Conservation (phyloP, 2,113 vertebrate genomes). For the Hippopotamus amphibius region DNA sequence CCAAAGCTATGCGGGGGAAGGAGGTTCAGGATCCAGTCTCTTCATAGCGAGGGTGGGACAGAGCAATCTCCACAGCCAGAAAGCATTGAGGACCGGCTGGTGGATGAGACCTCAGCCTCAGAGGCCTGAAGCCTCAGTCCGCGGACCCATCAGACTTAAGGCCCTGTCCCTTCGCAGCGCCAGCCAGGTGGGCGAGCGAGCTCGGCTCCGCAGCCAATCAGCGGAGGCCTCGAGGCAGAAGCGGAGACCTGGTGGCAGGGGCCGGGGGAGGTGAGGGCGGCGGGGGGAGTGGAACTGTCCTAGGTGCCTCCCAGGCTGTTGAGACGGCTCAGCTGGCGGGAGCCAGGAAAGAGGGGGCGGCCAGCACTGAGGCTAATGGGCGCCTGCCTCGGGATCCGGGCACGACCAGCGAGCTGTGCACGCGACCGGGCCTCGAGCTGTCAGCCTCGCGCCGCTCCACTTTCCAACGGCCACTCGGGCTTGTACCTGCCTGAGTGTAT, state of each 20-base stretch:
- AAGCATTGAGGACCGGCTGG: not conserved
- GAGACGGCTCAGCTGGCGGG: rapidly evolving
- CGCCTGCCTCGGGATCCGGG: not conserved
- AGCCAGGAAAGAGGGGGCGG: too few relatives aligned
- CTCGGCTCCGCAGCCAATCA: not conserved
- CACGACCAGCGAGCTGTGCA: not conserved
- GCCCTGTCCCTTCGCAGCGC: not conserved
- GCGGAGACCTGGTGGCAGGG: too few relatives aligned
- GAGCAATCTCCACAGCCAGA: not conserved
- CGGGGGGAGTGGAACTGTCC: not conserved
- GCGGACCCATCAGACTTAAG: not conserved
- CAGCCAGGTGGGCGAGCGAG: not conserved
- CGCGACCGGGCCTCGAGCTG: rapidly evolving
- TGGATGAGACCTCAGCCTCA: not conserved
- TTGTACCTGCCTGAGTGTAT: not conserved
- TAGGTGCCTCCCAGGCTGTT: not conserved
- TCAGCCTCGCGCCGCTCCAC: rapidly evolving
- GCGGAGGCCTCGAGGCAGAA: not conserved
- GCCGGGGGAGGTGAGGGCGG: too few relatives aligned
- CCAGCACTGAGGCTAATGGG: constrained; percentile 54
- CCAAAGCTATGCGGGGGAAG: not conserved
- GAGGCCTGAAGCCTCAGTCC: not conserved
- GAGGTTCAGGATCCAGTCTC: not conserved
- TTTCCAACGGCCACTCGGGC: not conserved
- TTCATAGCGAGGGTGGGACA: not conserved